Evolutionary conservation across 1,140 invertebrate genomes (phyloP), one percentile per base, ranked within the genome.

Genomic region (Gryon sp.): DNA sequence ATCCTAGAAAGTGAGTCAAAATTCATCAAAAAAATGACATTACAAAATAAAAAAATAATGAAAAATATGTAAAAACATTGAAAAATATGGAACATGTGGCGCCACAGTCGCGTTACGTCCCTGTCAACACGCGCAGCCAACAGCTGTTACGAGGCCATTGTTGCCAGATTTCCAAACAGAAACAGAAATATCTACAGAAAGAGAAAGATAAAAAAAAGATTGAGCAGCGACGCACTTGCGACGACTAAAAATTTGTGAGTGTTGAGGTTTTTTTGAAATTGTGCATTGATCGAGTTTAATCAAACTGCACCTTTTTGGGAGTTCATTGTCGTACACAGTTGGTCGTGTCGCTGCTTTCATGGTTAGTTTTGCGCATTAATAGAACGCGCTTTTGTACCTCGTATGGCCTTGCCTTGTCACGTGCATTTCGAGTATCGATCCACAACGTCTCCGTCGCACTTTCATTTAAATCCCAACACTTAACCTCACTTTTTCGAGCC

Each of bases 131-230:
- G 53, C 53, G 53, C 40, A 45, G 34, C 4, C 40, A 59, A 59
- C 53, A 59, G 53, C 53, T 59, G 53, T 59, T 59, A 40, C 53
- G 18, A 20, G 28, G 46, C 8, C 53, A 26, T 41, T 59, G 53
- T 59, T 59, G 53, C 26, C 55, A 59, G 41, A 34, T 55, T 0
- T 55, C 11, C n/a, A n/a, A n/a, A n/a, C n/a, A n/a, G n/a, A n/a
- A n/a, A n/a, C n/a, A n/a, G n/a, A n/a, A n/a, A n/a, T n/a, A n/a
- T n/a, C n/a, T n/a, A n/a, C 11, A 16, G 8, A 55, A 32, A 20
- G 1, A 11, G 34, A 34, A 15, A 55, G 18, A 14, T 12, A 22
- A 46, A 2, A 0, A 46, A 26, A 24, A 4, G 11, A 7, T 36
- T 12, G 14, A 6, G 15, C 16, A n/a, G 36, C 16, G 15, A 24